These are phyloP conservation scores for Brachypteracias leptosomus DNA, from an alignment of 2,113 vertebrate species.

Conservation along the genomic window DNA sequence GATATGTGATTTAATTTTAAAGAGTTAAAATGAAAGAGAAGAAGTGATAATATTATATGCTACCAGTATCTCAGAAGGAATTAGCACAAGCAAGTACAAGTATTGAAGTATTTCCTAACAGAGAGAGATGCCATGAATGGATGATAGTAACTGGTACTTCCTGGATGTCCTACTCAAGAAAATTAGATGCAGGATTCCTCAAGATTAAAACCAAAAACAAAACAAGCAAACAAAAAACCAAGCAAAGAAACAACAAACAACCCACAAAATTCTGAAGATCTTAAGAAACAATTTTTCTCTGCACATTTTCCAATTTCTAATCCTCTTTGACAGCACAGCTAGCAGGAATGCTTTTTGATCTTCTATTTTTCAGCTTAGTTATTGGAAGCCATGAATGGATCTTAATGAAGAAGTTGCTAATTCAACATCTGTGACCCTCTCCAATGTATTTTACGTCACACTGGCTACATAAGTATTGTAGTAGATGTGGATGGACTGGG, in stretches of 20 bases:
- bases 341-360: background rate
- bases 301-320: background rate
- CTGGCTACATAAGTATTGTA: background rate
- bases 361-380: background rate
- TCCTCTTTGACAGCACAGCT: background rate
- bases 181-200: background rate
- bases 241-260: background rate
- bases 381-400: background rate
- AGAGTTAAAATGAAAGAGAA: background rate
- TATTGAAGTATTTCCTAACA: background rate
- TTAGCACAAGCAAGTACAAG: background rate
- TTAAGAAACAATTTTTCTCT: background rate
- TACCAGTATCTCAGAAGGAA: background rate
- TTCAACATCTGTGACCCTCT: background rate
- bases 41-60: background rate
- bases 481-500: background rate
- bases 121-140: background rate
- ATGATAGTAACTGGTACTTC: background rate
- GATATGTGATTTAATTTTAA: background rate
- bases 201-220: background rate
- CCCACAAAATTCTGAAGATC: background rate
- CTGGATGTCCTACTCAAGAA: background rate
- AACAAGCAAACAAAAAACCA: too few species aligned
- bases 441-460: background rate
- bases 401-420: background rate